phyloP scores from a whole-genome alignment of 2,888 invertebrate species.

The Meandrusa payeni region DNA sequence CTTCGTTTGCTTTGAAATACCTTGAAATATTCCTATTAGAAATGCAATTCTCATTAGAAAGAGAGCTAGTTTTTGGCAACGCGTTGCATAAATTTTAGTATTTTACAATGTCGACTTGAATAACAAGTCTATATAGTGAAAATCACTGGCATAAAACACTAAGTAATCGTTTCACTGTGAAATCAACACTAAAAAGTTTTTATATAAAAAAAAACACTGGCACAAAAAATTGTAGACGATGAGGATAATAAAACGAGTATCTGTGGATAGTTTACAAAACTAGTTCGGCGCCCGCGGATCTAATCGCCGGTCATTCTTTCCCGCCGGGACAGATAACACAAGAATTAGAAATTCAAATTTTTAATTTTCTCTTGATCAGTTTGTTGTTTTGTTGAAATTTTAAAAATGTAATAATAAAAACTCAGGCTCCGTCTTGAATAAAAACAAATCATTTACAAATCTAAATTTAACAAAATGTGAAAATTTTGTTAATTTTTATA shows the following conservation, averaged over 20 bases:
- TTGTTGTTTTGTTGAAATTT: too few relatives aligned
- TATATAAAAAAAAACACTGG: constrained; percentile 7
- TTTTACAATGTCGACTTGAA: too few relatives aligned
- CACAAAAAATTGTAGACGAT: constrained; percentile 12
- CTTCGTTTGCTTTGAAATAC: too few relatives aligned
- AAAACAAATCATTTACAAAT: too few relatives aligned
- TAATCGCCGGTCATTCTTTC: constrained; percentile 19
- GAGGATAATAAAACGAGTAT: constrained; percentile 16
- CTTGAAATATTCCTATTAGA: too few relatives aligned
- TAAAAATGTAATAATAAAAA: too few relatives aligned
- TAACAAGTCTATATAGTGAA: not conserved
- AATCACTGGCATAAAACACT: not conserved
- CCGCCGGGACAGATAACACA: constrained; percentile 14
- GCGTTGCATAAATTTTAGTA: too few relatives aligned
- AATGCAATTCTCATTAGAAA: too few relatives aligned
- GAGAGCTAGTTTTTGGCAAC: too few relatives aligned
- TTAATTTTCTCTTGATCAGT: not conserved
- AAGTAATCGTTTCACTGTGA: not conserved
- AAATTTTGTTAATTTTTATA: too few relatives aligned
- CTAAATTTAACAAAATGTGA: too few relatives aligned
- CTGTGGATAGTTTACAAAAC: constrained; percentile 20
- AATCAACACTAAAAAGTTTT: constrained; percentile 10
- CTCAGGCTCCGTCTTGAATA: too few relatives aligned
- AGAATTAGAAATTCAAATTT: not conserved
- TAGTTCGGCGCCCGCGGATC: constrained; percentile 26